Evolutionary conservation across 2,797 vertebrate genomes (phyloP).

Genomic region (Diplodus sargus): DNA sequence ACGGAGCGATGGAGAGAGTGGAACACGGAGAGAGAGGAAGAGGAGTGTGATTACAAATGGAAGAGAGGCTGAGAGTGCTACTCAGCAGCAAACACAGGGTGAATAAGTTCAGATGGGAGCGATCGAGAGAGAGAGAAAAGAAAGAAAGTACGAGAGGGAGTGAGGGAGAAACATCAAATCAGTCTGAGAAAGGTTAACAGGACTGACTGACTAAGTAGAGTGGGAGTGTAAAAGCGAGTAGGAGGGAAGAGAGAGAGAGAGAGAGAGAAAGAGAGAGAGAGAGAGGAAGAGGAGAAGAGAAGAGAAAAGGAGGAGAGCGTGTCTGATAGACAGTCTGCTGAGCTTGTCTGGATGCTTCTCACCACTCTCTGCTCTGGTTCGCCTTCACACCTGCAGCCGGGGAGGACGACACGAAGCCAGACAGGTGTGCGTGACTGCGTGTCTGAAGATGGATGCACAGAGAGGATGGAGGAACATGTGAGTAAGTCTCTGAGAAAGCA

Average conservation of each 20-base stretch:
- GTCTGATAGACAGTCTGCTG: conserved; percentile 70
- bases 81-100: conserved; percentile 63
- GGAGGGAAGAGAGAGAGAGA: conserved; percentile 74
- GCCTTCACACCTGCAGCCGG: conserved; percentile 63
- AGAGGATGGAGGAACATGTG: conserved; percentile 43
- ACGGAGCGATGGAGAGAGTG: conserved; percentile 51
- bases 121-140: conserved; percentile 43
- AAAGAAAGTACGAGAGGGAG: conserved; percentile 41
- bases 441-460: conserved; percentile 46
- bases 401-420: conserved; percentile 57
- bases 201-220: conserved; percentile 75
- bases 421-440: conserved; percentile 60
- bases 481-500: conserved; percentile 41
- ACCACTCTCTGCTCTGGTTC: conserved; percentile 56
- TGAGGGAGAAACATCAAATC: conserved; percentile 64
- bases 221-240: conserved; percentile 78
- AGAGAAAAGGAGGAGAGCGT: conserved; percentile 76
- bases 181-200: conserved; percentile 81
- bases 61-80: conserved; percentile 70
- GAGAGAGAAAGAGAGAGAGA: conserved; percentile 56
- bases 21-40: conserved; percentile 54
- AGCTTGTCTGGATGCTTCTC: conserved; percentile 74
- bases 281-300: conserved; percentile 63
- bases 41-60: conserved; percentile 72
- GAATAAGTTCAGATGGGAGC: conserved; percentile 72